phyloP scores from a whole-genome alignment of 2,113 vertebrate species.

The Rattus rattus region DNA sequence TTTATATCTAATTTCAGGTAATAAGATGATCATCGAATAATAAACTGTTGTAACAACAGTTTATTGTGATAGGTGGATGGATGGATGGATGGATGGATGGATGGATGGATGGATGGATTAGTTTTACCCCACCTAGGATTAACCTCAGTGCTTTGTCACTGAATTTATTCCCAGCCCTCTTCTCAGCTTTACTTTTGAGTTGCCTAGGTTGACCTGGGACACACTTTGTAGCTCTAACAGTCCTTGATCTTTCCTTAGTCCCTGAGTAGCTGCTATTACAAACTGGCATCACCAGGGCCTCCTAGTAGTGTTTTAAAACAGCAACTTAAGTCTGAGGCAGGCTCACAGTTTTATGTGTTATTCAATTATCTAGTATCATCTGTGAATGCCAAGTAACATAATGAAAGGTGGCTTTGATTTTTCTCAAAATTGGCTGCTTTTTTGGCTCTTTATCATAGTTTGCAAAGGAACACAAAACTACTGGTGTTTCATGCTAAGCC shows the following conservation, averaged over 20 bases:
- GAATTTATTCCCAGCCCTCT: not conserved
- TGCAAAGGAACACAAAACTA: slow-evolving; percentile 9
- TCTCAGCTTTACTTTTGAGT: not conserved
- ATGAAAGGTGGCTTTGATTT: not conserved
- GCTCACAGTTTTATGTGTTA: not conserved
- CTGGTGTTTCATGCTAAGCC: not conserved
- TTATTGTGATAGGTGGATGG: not conserved
- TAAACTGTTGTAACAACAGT: not conserved
- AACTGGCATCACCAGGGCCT: no score
- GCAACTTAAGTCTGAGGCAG: slow-evolving; percentile 10
- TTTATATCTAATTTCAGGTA: not conserved
- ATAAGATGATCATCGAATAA: slow-evolving; percentile 14
- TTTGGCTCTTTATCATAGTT: slow-evolving; percentile 1
- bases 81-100: not conserved
- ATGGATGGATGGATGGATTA: not conserved
- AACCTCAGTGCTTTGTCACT: not conserved
- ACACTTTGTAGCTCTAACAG: not conserved
- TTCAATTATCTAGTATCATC: not conserved
- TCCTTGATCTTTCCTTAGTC: not conserved
- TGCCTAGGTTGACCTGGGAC: not conserved
- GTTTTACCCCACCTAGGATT: not conserved
- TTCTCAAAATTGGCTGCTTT: slow-evolving; percentile 20
- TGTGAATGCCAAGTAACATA: not conserved
- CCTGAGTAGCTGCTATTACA: not conserved
- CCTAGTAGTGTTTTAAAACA: not conserved